phyloP scores from a whole-genome alignment of 1,140 invertebrate genomes.

The Bombus polaris region DNA sequence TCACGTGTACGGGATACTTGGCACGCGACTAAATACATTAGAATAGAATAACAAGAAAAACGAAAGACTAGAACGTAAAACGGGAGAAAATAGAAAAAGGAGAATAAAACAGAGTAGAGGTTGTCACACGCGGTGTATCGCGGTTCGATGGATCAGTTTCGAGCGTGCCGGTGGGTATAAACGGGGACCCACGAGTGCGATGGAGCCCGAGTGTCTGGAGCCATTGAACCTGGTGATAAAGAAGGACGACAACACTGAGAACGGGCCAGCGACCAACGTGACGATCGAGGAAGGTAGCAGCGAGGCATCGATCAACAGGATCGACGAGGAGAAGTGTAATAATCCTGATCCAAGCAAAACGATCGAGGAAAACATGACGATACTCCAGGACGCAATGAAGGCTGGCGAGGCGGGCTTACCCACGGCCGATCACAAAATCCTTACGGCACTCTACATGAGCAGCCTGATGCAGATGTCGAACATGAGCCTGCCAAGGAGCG shows the following conservation, averaged over 20 bases:
- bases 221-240: slow-evolving; percentile 82
- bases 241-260: slow-evolving; percentile 72
- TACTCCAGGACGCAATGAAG: slow-evolving; percentile 78
- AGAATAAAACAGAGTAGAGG: background rate
- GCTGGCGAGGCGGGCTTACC: slow-evolving; percentile 79
- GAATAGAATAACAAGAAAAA: background rate
- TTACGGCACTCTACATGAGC: slow-evolving; percentile 86
- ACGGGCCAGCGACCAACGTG: slow-evolving; percentile 20
- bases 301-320: slow-evolving; percentile 58
- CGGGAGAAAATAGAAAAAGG: background rate
- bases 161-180: slow-evolving; percentile 50
- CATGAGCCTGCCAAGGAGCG: slow-evolving; percentile 73
- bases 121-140: slow-evolving; percentile 5
- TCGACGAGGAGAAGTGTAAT: slow-evolving; percentile 66
- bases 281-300: slow-evolving; percentile 65
- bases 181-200: slow-evolving; percentile 67
- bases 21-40: background rate
- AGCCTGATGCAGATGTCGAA: slow-evolving; percentile 82
- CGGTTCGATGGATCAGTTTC: slow-evolving; percentile 63
- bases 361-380: slow-evolving; percentile 73
- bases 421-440: slow-evolving; percentile 83
- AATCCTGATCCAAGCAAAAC: slow-evolving; percentile 55
- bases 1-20: slow-evolving; percentile 11
- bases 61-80: background rate
- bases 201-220: slow-evolving; percentile 82